Conservation (phyloP, 2,888 invertebrate genomes). For the Cynaeus angustus region DNA sequence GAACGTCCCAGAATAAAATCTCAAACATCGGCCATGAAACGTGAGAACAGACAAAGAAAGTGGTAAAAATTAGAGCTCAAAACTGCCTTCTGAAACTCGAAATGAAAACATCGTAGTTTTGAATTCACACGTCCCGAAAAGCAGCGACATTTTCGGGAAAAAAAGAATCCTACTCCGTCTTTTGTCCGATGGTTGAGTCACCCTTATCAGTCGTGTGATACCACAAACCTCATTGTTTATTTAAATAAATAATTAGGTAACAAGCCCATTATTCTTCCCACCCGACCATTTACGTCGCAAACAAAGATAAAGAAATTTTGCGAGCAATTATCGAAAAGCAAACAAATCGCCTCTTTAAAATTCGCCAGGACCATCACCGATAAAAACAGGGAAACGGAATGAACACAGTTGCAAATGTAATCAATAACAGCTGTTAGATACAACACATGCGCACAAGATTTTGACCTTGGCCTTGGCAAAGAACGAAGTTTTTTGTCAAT, state of each 20-base stretch:
- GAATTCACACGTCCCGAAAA: too few species aligned
- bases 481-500: constrained; percentile 47
- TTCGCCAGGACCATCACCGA: constrained; percentile 1
- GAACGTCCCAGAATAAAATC: too few species aligned
- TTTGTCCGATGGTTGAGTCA: too few species aligned
- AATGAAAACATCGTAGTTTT: too few species aligned
- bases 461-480: constrained; percentile 51
- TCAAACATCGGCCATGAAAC: too few species aligned
- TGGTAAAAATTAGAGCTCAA: too few species aligned
- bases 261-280: neutral
- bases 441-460: constrained; percentile 39
- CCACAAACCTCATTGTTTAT: neutral
- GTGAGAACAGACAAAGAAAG: too few species aligned
- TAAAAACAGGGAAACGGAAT: neutral
- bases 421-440: constrained; percentile 52
- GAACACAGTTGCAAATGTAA: constrained; percentile 3
- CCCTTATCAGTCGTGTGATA: constrained; percentile 7
- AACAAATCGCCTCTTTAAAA: neutral
- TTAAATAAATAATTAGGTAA: constrained; percentile 6
- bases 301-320: neutral
- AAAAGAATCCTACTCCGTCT: too few species aligned
- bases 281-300: neutral
- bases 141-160: too few species aligned
- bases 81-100: too few species aligned
- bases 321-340: constrained; percentile 1